Percentiles rank a stretch among this genome's conserved stretches.
These are phyloP conservation scores for Uropetala carovei DNA, from an alignment of 2,888 invertebrate genomes.

Conservation along the genomic window DNA sequence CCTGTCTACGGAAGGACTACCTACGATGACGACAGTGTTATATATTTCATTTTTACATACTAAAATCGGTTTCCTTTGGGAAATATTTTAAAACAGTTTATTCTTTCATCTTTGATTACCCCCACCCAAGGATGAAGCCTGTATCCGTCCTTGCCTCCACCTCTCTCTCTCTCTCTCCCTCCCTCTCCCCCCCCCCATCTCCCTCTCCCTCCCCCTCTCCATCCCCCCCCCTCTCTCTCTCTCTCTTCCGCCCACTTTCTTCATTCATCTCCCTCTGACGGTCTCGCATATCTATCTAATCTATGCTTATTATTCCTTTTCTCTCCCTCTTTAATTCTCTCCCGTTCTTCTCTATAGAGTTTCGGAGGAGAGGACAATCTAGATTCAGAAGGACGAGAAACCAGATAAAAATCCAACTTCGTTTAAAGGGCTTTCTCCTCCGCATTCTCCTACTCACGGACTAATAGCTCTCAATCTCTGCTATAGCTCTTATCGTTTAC, in stretches of 20 bases:
- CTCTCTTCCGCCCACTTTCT: neutral
- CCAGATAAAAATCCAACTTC: conserved; percentile 20
- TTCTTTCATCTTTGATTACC: neutral
- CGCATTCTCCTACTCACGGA: too few relatives aligned
- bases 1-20: too few relatives aligned
- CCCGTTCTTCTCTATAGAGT: neutral
- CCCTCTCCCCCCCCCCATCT: neutral
- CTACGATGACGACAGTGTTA: too few relatives aligned
- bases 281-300: too few relatives aligned
- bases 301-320: too few relatives aligned
- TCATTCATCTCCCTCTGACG: neutral
- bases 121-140: neutral
- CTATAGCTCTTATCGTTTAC: too few relatives aligned
- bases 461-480: too few relatives aligned
- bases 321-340: too few relatives aligned
- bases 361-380: neutral
- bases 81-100: too few relatives aligned
- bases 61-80: too few relatives aligned
- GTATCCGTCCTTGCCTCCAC: neutral
- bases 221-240: neutral
- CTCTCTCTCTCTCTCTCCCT: neutral
- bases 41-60: too few relatives aligned
- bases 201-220: neutral
- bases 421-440: neutral
- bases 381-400: neutral